Evolutionary conservation across 64 coral and sea anemone genomes (phyloP).

Genomic region (Stichodactyla helianthus): DNA sequence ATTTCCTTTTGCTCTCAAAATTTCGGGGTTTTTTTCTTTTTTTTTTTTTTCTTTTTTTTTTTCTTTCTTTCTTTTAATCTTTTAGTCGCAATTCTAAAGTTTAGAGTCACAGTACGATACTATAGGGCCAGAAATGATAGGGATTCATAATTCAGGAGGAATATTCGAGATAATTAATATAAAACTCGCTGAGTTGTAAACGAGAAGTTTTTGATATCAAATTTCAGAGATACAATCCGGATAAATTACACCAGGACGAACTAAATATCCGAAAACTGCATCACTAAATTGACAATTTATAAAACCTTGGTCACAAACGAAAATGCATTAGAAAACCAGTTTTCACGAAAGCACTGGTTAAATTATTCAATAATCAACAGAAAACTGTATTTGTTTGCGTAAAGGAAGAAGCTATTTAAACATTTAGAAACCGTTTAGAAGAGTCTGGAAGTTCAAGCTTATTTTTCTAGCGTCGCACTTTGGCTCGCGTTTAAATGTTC

Average conservation of each 20-base stretch:
- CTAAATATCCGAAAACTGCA: neutral
- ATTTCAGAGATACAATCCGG: neutral
- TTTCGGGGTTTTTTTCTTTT: too few species aligned
- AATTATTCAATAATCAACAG: neutral
- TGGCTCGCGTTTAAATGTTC: neutral
- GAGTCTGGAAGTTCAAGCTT: neutral
- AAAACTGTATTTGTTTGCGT: neutral
- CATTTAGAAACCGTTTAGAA: neutral
- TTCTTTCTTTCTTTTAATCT: too few species aligned
- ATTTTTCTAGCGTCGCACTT: slow-evolving; percentile 2
- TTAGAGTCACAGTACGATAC: neutral
- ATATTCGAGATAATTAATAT: neutral
- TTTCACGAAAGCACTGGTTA: neutral
- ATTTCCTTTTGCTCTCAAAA: too few species aligned
- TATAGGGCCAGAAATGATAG: neutral
- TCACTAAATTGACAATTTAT: neutral
- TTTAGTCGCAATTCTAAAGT: too few species aligned
- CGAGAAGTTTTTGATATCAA: neutral
- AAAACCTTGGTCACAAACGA: neutral
- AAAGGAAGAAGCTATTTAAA: neutral
- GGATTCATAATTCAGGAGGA: neutral
- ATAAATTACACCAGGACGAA: neutral
- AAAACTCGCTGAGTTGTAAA: neutral
- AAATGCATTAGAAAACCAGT: neutral
- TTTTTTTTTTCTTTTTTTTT: too few species aligned